A percentile compares a stretch with the other conserved stretches of the same genome.
These are phyloP conservation scores for Trichomycterus rosablanca DNA, from an alignment of 2,113 vertebrate genomes.

Conservation along the genomic window DNA sequence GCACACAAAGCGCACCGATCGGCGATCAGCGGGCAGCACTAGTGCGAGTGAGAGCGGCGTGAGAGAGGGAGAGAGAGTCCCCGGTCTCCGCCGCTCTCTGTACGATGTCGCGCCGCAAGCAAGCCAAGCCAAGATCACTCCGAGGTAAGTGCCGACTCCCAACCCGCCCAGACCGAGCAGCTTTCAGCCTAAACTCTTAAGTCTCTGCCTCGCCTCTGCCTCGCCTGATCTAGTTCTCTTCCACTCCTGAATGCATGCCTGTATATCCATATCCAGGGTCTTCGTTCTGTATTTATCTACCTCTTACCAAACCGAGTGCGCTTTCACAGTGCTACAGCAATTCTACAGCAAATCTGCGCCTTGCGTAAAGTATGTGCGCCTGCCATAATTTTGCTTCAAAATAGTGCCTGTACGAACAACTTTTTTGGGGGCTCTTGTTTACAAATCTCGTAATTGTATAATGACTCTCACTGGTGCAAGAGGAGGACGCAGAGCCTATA, in stretches of 20 bases:
- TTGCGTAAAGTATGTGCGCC: too few species aligned
- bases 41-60: neutral
- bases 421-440: too few species aligned
- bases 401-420: too few species aligned
- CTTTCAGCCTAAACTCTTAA: too few species aligned
- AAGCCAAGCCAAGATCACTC: constrained; percentile 98
- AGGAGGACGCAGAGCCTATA: too few species aligned
- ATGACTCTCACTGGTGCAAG: too few species aligned
- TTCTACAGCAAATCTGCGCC: neutral
- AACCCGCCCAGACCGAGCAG: neutral
- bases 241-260: neutral
- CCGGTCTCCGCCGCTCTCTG: constrained; percentile 66
- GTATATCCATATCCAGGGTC: neutral
- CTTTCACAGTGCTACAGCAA: too few species aligned
- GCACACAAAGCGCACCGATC: neutral
- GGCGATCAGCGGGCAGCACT: neutral
- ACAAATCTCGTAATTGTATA: too few species aligned
- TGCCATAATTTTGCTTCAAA: too few species aligned
- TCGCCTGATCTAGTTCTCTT: neutral
- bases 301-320: too few species aligned
- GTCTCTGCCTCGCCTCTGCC: constrained; percentile 5
- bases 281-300: neutral
- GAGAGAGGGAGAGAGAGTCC: neutral
- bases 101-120: constrained; percentile 99
- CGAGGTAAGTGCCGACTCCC: constrained; percentile 82